Evolutionary conservation across 1,140 invertebrate species (phyloP).

Genomic region (Pseudomyrmex cubaensis): DNA sequence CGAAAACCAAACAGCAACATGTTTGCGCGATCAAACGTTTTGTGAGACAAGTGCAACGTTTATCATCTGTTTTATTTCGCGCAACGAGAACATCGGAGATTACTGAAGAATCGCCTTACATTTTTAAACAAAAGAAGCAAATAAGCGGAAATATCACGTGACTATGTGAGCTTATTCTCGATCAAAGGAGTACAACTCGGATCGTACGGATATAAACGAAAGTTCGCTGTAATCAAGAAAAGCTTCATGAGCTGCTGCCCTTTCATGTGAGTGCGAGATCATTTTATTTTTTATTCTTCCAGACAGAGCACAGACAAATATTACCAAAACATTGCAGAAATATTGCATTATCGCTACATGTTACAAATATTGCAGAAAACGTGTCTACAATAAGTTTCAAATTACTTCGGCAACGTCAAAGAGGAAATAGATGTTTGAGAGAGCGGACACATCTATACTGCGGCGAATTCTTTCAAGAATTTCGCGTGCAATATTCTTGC

Average conservation of each 20-base stretch:
- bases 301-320: too few species aligned
- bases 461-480: too few species aligned
- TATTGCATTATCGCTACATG: too few species aligned
- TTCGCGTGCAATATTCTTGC: too few species aligned
- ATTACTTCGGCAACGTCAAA: too few species aligned
- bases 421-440: too few species aligned
- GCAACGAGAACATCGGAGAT: background rate
- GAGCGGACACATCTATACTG: too few species aligned
- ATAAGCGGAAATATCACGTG: constrained; percentile 30
- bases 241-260: constrained; percentile 84
- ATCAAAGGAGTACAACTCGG: background rate
- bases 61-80: constrained; percentile 15
- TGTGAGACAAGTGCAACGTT: constrained; percentile 3
- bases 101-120: background rate
- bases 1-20: background rate
- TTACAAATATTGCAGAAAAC: too few species aligned
- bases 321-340: too few species aligned
- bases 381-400: too few species aligned
- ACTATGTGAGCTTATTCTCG: constrained; percentile 39
- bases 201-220: constrained; percentile 45
- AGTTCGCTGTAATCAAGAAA: constrained; percentile 65
- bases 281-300: background rate
- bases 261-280: constrained; percentile 80
- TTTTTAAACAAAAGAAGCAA: background rate
- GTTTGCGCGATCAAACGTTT: too few species aligned